A percentile compares a stretch with the other conserved stretches of the same genome.
Evolutionary conservation across 2,797 vertebrate species (phyloP).

Genomic region (Notoglanidium macrostoma): DNA sequence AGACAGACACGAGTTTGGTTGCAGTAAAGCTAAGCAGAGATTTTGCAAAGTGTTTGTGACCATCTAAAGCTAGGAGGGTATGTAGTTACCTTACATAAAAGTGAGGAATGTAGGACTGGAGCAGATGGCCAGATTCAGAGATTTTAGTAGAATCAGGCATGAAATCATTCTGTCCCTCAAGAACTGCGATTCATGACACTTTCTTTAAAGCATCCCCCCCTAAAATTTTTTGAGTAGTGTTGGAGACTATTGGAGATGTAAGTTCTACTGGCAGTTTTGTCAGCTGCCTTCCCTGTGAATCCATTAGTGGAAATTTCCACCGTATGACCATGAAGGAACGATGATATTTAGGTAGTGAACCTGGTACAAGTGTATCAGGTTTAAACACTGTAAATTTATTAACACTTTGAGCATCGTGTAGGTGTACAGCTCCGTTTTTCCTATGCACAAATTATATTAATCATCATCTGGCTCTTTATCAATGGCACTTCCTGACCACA

Average conservation of each 20-base stretch:
- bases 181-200: background rate
- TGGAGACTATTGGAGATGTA: background rate
- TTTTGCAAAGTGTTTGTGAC: background rate
- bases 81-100: background rate
- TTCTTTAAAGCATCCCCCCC: background rate
- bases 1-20: constrained; percentile 5
- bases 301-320: background rate
- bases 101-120: background rate
- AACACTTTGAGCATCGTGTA: background rate
- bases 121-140: background rate
- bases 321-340: background rate
- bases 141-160: background rate
- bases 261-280: background rate
- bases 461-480: background rate
- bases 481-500: background rate
- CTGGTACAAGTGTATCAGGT: background rate
- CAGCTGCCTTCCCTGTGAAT: background rate
- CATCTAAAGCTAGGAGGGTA: background rate
- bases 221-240: background rate
- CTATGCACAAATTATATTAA: background rate
- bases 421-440: background rate
- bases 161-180: background rate
- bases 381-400: background rate
- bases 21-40: constrained; percentile 14
- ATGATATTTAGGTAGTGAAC: background rate